These are phyloP conservation scores for Manis javanica DNA, from an alignment of 2,797 vertebrate species.

Conservation along the genomic window DNA sequence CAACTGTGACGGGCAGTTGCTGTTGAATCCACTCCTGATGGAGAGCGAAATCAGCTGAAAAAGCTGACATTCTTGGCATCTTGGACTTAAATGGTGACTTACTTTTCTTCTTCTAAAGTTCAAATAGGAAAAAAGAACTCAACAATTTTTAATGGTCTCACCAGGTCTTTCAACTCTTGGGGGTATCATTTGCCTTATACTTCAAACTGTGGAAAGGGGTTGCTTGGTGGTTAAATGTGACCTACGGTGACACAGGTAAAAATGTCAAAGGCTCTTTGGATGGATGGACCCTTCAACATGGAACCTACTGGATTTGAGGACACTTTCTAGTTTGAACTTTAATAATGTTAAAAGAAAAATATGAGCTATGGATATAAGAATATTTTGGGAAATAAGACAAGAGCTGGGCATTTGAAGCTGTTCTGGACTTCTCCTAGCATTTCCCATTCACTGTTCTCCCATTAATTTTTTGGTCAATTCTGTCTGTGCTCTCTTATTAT, in stretches of 20 bases:
- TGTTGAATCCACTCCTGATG: slow-evolving; percentile 50
- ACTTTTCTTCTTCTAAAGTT: slow-evolving; percentile 60
- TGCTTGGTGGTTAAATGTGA: slow-evolving; percentile 41
- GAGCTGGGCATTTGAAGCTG: neutral
- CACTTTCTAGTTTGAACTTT: slow-evolving; percentile 51
- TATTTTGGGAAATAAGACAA: neutral
- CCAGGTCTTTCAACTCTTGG: neutral
- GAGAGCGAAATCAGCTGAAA: slow-evolving; percentile 58
- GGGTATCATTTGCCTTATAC: neutral
- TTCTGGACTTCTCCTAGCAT: neutral
- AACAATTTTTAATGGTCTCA: slow-evolving; percentile 41
- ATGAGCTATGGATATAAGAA: neutral
- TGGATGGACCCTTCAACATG: slow-evolving; percentile 16
- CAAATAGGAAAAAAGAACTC: neutral
- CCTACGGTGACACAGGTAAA: neutral
- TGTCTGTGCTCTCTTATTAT: neutral
- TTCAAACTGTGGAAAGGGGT: neutral
- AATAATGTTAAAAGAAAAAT: slow-evolving; percentile 23
- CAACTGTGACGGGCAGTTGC: neutral
- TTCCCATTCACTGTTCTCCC: neutral
- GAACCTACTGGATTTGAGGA: slow-evolving; percentile 39
- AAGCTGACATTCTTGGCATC: slow-evolving; percentile 66
- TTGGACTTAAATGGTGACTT: slow-evolving; percentile 30
- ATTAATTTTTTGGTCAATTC: neutral
- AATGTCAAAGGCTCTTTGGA: slow-evolving; percentile 68